A percentile compares a stretch with the other conserved stretches of the same genome.
phyloP scores from a whole-genome alignment of 2,113 vertebrate genomes.

The Astatoreochromis straeleni region DNA sequence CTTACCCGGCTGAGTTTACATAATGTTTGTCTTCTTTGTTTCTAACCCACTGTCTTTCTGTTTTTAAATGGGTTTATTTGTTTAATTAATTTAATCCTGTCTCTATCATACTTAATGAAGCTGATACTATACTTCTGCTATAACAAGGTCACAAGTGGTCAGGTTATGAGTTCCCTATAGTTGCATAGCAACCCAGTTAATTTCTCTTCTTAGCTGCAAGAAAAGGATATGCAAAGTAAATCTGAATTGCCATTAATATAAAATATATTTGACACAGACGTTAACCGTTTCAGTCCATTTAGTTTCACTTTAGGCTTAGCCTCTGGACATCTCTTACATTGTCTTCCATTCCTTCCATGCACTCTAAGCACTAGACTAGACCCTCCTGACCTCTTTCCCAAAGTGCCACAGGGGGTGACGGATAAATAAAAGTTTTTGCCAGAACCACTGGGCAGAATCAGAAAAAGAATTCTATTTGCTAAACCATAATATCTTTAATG shows the following conservation, averaged over 20 bases:
- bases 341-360: neutral
- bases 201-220: neutral
- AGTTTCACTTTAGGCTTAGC: neutral
- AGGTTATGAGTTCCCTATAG: neutral
- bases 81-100: neutral
- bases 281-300: neutral
- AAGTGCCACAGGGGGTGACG: neutral
- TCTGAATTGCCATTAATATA: neutral
- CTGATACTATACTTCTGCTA: neutral
- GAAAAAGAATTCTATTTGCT: neutral
- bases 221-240: neutral
- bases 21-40: neutral
- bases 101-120: neutral
- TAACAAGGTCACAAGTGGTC: neutral
- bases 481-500: neutral
- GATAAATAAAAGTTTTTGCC: neutral
- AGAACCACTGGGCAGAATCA: neutral
- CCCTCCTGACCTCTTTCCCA: neutral
- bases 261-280: neutral
- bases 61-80: neutral
- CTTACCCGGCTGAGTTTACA: neutral
- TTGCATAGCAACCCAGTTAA: conserved; percentile 13
- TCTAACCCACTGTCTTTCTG: neutral
- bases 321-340: neutral
- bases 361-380: neutral